Evolutionary conservation across 2,797 vertebrate genomes (phyloP), one percentile per base, ranked within the genome.

Genomic region (Morus bassanus): DNA sequence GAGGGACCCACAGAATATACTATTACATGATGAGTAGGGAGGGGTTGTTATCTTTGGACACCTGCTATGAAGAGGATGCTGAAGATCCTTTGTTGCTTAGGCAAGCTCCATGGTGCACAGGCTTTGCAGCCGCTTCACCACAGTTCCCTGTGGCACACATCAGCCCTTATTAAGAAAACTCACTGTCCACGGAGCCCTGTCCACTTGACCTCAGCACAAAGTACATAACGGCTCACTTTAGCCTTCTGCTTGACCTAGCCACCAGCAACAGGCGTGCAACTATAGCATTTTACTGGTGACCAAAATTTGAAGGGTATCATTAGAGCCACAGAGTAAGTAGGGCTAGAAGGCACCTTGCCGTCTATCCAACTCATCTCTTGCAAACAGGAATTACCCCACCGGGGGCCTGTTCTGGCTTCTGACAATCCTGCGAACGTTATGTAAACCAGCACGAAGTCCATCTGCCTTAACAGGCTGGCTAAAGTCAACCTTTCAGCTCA

Each of bases 371-470:
- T 69, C 21, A 16, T 24, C 45, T 46, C 72, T 46, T 41, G 27
- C 45, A 27, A 50, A 31, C 2, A 6, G 69, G 64, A 65, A 75
- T 88, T 27, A 75, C 59, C 54, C 21, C 45, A 7, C 45, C 3
- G 50, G 50, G 51, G 41, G 16, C 45, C 61, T 33, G 22, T 59
- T 30, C 56, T 61, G 79, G 60, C 67, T 84, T 23, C 75, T 14
- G 46, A 45, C 19, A 33, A 45, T 28, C 73, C 91, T 28, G 69
- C 8, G 25, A 37, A 21, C 0, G 8, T 84, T 86, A 41, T 1
- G 24, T 19, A 81, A 92, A 73, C 18, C 76, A 61, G 74, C 64
- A 50, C 91, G 85, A 97, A 97, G 90, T 97, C 94, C 90, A 60
- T 4, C 70, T 64, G 37, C 78, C 67, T 65, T 22, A 51, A 45